Percentiles rank a stretch among this genome's conserved stretches.
Conservation (phyloP, 2,888 invertebrate genomes). For the Sialis lutaria region DNA sequence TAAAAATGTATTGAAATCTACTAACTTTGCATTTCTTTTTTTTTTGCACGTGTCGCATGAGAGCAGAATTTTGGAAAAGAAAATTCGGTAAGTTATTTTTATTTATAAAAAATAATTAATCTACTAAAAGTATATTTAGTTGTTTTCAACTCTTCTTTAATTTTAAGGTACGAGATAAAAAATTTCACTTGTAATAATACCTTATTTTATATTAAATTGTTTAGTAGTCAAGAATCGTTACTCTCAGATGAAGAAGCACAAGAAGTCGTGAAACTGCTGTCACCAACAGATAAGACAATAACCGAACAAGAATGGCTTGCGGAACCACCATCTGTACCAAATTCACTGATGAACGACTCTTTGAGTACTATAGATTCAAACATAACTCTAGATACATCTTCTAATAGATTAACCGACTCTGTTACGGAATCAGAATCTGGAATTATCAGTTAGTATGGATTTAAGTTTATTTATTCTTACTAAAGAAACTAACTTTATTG, state of each 20-base stretch:
- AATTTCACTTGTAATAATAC: too few species aligned
- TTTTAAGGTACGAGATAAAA: too few species aligned
- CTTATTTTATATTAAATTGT: too few species aligned
- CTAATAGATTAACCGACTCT: conserved; percentile 12
- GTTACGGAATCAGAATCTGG: conserved; percentile 16
- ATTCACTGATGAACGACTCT: conserved; percentile 20
- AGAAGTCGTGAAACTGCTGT: conserved; percentile 68
- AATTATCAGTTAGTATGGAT: conserved; percentile 6
- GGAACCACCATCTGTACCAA: conserved; percentile 37
- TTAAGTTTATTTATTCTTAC: neutral
- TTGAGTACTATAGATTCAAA: conserved; percentile 27
- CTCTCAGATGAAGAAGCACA: conserved; percentile 81
- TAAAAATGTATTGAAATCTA: too few species aligned
- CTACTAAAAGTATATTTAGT: too few species aligned
- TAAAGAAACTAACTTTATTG: neutral
- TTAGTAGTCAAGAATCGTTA: conserved; percentile 54
- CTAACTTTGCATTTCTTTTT: too few species aligned
- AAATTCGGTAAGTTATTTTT: conserved; percentile 51
- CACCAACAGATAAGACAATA: conserved; percentile 31
- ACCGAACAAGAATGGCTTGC: conserved; percentile 35
- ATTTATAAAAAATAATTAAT: conserved; percentile 1
- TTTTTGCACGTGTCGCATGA: conserved; percentile 12
- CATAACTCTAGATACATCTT: conserved; percentile 17
- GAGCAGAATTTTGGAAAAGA: conserved; percentile 68
- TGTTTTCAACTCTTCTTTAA: too few species aligned